phyloP scores from a whole-genome alignment of 2,888 invertebrate genomes.

The Spialia ferax region DNA sequence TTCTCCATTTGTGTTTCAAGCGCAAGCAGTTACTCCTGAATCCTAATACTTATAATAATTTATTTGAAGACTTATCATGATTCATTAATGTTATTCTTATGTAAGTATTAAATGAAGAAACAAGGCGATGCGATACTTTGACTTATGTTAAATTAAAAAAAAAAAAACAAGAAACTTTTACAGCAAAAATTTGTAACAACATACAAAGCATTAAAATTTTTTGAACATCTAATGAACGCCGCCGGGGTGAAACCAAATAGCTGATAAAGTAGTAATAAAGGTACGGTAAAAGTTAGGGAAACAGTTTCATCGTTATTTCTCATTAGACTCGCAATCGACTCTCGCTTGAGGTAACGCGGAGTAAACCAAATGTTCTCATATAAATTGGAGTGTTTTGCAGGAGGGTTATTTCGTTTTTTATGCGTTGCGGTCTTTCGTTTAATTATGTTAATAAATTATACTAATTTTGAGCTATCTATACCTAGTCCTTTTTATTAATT shows the following conservation, averaged over 20 bases:
- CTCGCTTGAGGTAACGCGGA: conserved; percentile 68
- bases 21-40: conserved; percentile 15
- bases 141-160: too few species aligned
- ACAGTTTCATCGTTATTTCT: conserved; percentile 78
- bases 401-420: conserved; percentile 43
- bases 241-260: conserved; percentile 36
- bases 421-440: not conserved
- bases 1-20: conserved; percentile 16
- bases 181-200: not conserved
- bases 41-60: not conserved
- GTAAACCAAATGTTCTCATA: conserved; percentile 62
- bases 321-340: conserved; percentile 78
- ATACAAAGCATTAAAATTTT: conserved; percentile 3
- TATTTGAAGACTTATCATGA: too few species aligned
- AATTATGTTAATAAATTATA: not conserved
- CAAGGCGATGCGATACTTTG: too few species aligned
- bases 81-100: too few species aligned
- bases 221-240: conserved; percentile 17
- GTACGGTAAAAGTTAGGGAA: conserved; percentile 44
- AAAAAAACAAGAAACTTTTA: not conserved
- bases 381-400: conserved; percentile 65
- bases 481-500: not conserved
- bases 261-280: conserved; percentile 39
- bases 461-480: not conserved
- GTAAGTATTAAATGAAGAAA: too few species aligned